Percentiles rank a stretch among this genome's conserved stretches.
These are phyloP conservation scores for Drosophila aff. DNA, from an alignment of 1,140 invertebrate genomes.

Conservation along the genomic window DNA sequence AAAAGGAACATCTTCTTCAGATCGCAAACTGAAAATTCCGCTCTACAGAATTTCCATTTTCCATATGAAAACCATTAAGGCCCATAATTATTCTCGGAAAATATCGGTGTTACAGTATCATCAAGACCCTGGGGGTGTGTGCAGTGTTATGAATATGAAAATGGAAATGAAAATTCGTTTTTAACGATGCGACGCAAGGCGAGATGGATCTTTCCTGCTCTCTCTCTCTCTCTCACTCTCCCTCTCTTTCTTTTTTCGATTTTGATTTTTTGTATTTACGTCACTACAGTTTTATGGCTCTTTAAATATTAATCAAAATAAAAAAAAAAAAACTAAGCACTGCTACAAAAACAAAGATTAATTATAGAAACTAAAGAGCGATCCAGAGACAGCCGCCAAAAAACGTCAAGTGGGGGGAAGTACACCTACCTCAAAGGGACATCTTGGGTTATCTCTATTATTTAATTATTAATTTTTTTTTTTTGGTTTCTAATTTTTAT, in stretches of 20 bases:
- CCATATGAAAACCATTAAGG: constrained; percentile 72
- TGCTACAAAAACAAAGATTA: constrained; percentile 20
- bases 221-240: background rate
- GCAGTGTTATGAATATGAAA: constrained; percentile 76
- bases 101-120: constrained; percentile 42
- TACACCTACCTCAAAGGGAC: constrained; percentile 53
- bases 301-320: constrained; percentile 71
- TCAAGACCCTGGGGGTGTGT: constrained; percentile 23
- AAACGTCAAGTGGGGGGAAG: background rate
- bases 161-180: constrained; percentile 74
- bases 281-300: constrained; percentile 73
- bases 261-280: constrained; percentile 63
- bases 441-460: background rate
- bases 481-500: constrained; percentile 20
- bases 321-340: constrained; percentile 42
- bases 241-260: background rate
- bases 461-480: background rate
- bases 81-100: constrained; percentile 25
- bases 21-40: constrained; percentile 20
- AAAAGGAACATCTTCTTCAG: constrained; percentile 38
- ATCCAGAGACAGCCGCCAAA: constrained; percentile 23
- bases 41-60: constrained; percentile 31
- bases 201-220: constrained; percentile 6
- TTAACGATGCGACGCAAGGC: constrained; percentile 68
- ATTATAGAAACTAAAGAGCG: constrained; percentile 20